Conservation (phyloP, 2,888 invertebrate species). For the Trachelus iudaicus region DNA sequence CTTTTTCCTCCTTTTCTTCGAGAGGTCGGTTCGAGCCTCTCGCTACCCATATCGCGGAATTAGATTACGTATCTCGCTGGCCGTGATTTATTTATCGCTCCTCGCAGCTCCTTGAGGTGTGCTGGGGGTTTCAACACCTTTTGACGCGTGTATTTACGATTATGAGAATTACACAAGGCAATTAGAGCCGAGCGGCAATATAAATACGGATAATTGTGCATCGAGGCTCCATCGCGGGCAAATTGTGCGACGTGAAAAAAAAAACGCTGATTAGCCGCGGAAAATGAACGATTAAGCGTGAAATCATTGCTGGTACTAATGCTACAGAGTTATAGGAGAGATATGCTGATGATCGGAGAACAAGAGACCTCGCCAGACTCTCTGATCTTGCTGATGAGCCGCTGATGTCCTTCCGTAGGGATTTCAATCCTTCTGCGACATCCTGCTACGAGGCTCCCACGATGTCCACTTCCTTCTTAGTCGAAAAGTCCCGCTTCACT, state of each 20-base stretch:
- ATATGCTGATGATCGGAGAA: neutral
- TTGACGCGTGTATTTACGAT: slow-evolving; percentile 56
- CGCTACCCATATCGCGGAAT: slow-evolving; percentile 47
- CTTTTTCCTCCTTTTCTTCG: neutral
- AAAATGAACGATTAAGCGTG: slow-evolving; percentile 11
- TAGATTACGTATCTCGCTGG: slow-evolving; percentile 53
- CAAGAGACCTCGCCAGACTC: neutral
- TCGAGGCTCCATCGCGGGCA: slow-evolving; percentile 15
- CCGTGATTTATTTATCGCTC: slow-evolving; percentile 56
- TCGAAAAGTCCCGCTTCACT: neutral
- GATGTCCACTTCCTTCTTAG: neutral
- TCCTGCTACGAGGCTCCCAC: neutral
- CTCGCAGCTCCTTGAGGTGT: slow-evolving; percentile 41
- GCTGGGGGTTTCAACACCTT: slow-evolving; percentile 53
- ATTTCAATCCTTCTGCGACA: neutral
- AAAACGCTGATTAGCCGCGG: slow-evolving; percentile 8
- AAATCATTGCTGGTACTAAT: neutral
- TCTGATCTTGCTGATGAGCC: neutral
- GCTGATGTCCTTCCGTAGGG: neutral
- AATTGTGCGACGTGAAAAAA: slow-evolving; percentile 5
- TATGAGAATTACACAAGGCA: slow-evolving; percentile 57
- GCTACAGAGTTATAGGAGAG: neutral
- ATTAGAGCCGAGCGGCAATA: slow-evolving; percentile 46
- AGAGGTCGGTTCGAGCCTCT: slow-evolving; percentile 16
- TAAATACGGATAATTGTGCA: slow-evolving; percentile 50